Evolutionary conservation across 1,140 invertebrate species (phyloP).

Genomic region (Pogonognathellus flavescens): DNA sequence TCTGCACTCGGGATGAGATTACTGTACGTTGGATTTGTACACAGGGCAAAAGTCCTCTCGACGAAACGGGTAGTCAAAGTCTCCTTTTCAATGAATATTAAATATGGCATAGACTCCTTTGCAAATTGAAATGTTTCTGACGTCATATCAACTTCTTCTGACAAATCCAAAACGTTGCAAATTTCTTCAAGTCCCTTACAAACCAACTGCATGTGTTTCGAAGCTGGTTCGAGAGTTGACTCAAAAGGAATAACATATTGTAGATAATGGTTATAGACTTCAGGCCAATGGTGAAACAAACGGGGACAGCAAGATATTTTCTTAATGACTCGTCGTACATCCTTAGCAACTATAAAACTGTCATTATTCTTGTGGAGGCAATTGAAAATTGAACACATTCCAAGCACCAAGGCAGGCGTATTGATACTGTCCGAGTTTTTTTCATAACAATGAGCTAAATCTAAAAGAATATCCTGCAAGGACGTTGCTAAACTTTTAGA

Average conservation of each 20-base stretch:
- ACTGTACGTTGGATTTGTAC: slow-evolving; percentile 13
- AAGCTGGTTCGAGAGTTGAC: neutral
- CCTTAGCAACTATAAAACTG: slow-evolving; percentile 50
- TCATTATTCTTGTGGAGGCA: slow-evolving; percentile 51
- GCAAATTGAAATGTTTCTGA: slow-evolving; percentile 19
- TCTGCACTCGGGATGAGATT: neutral
- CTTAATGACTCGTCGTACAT: slow-evolving; percentile 54
- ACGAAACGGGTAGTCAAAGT: neutral
- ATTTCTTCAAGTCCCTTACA: slow-evolving; percentile 31
- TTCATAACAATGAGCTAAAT: slow-evolving; percentile 56
- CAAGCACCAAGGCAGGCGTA: slow-evolving; percentile 21
- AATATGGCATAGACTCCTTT: slow-evolving; percentile 20
- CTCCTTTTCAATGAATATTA: slow-evolving; percentile 14
- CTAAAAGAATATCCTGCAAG: slow-evolving; percentile 64
- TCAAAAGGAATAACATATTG: slow-evolving; percentile 43
- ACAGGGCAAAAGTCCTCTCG: slow-evolving; percentile 2
- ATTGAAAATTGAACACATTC: slow-evolving; percentile 36
- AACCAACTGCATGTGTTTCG: neutral
- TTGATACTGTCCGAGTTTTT: slow-evolving; percentile 25
- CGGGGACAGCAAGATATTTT: slow-evolving; percentile 47
- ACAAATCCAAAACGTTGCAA: slow-evolving; percentile 1
- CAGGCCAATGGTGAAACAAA: slow-evolving; percentile 40
- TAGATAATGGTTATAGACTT: slow-evolving; percentile 50
- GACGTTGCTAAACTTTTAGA: slow-evolving; percentile 52
- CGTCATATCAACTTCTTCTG: slow-evolving; percentile 37